Evolutionary conservation across 2,113 vertebrate species (phyloP), one percentile per base, ranked within the genome.

Genomic region (Epinephelus lanceolatus): DNA sequence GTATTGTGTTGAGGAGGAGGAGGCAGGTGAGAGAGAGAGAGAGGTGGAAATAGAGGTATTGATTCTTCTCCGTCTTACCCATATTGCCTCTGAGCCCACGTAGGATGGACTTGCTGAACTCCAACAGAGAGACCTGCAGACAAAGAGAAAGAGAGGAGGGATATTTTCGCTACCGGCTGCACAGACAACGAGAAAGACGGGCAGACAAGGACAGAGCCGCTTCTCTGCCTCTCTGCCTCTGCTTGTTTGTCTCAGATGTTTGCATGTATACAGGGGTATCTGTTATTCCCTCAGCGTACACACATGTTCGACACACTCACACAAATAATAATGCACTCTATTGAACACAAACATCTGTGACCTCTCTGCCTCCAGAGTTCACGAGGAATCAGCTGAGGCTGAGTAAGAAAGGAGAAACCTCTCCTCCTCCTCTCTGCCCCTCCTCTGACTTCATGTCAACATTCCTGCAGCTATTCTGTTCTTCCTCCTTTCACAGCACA

Each of bases 1-100:
- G 70, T 51, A 70, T 69, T 68, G 74, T 73, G 79, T 74, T 74
- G 80, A 80, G 53, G 77, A 57, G 52, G 45, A 63, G 73, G 84
- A 74, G 78, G 84, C 73, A 83, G 83, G 76, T 80, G 71, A 81
- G 81, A 73, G 53, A 72, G 3, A 80, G 25, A 77, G 45, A 82
- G 77, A 76, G 75, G 74, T 81, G 71, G 67, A 83, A 80, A 86
- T 56, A 84, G 73, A 79, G 67, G 40, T 67, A 89, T 86, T 81
- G 84, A 88, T 90, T 84, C 42, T 78, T 86, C 71, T 84, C 62
- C 9, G 71, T 95, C 97, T 98, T 96, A 99, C 98, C 98, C 98
- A 30, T 97, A 98, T 25, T 98, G 96, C 90, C 98, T 96, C 94
- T 99, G 98, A 93, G 98, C 95, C 91, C 98, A 96, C 47, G 97